phyloP scores from a whole-genome alignment of 2,113 vertebrate genomes.

The Rhodinocichla rosea region DNA sequence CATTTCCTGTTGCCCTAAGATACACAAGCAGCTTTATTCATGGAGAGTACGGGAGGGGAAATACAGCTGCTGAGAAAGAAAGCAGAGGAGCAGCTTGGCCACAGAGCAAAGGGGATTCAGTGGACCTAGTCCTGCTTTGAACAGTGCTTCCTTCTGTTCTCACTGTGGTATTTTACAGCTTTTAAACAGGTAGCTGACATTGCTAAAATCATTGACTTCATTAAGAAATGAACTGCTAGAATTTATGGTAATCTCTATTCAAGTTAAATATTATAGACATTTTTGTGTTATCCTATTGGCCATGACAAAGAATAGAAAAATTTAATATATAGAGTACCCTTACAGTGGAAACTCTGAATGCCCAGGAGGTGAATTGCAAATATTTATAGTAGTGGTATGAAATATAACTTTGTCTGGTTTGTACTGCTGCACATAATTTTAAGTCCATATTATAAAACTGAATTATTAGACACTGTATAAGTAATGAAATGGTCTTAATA shows the following conservation, averaged over 20 bases:
- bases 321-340: neutral
- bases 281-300: neutral
- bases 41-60: neutral
- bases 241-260: neutral
- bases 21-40: constrained; percentile 14
- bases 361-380: neutral
- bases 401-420: neutral
- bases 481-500: neutral
- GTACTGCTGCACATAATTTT: neutral
- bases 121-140: neutral
- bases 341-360: neutral
- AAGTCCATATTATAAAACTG: neutral
- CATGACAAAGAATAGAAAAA: neutral
- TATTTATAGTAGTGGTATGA: neutral
- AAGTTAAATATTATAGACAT: neutral
- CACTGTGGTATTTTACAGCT: neutral
- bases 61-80: constrained; percentile 22
- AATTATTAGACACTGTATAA: neutral
- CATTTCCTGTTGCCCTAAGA: neutral
- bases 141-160: neutral
- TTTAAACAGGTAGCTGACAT: neutral
- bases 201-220: neutral
- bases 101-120: neutral
- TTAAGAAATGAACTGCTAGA: neutral
- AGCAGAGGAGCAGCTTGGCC: neutral